These are phyloP conservation scores for Machimus rusticus DNA, from an alignment of 2,888 invertebrate genomes.

Conservation along the genomic window DNA sequence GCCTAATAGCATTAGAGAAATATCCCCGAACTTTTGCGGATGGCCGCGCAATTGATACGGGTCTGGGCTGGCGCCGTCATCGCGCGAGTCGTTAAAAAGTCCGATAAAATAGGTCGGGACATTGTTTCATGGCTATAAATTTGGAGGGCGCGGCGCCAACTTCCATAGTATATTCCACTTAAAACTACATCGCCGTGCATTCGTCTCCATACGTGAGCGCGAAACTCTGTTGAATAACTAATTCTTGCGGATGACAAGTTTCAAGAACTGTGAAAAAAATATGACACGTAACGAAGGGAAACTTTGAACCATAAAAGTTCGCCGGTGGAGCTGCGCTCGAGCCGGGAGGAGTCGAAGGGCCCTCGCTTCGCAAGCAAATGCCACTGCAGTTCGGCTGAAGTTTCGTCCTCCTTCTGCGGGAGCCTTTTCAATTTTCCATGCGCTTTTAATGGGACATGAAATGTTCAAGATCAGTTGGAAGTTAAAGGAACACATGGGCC, in stretches of 20 bases:
- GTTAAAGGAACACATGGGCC: slow-evolving; percentile 11
- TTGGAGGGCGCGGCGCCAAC: not conserved
- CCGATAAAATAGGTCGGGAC: not conserved
- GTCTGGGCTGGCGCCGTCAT: not conserved
- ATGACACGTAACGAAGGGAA: slow-evolving; percentile 26
- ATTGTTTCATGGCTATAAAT: slow-evolving; percentile 28
- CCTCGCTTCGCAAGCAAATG: not conserved
- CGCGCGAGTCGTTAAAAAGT: not conserved
- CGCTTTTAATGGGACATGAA: slow-evolving; percentile 25
- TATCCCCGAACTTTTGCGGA: not conserved
- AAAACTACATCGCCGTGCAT: slow-evolving; percentile 13
- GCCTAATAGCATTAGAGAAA: not conserved
- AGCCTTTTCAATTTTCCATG: slow-evolving; percentile 14
- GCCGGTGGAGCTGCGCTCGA: not conserved
- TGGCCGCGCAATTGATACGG: not conserved
- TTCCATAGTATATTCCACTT: slow-evolving; percentile 12
- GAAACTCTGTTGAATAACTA: slow-evolving; percentile 21
- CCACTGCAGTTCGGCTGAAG: not conserved
- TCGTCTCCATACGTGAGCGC: not conserved
- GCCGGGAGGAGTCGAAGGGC: not conserved
- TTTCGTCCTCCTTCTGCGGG: not conserved
- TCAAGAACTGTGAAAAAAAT: slow-evolving; percentile 33
- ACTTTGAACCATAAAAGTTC: slow-evolving; percentile 7
- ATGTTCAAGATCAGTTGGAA: slow-evolving; percentile 24
- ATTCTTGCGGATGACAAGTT: slow-evolving; percentile 34